These are phyloP conservation scores for Acrobasis consociella DNA, from an alignment of 2,888 invertebrate genomes.

Conservation along the genomic window DNA sequence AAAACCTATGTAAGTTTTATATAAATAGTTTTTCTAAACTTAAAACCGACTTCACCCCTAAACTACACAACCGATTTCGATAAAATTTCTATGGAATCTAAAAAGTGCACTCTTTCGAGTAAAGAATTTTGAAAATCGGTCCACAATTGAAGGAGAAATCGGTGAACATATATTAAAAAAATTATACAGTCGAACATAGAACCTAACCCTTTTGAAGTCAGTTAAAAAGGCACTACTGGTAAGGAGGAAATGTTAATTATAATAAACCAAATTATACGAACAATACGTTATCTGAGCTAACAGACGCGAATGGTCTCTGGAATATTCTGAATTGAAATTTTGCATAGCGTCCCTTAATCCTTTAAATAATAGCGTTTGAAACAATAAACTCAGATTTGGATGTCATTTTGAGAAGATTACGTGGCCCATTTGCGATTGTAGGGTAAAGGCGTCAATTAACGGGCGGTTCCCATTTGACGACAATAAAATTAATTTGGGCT, in stretches of 20 bases:
- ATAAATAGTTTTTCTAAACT: no score
- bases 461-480: not conserved
- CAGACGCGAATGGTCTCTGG: constrained; percentile 24
- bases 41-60: no score
- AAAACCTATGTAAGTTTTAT: no score
- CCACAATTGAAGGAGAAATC: no score
- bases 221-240: no score
- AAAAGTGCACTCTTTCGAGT: no score
- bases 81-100: no score
- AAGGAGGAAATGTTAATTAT: not conserved
- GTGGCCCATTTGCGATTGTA: constrained; percentile 31
- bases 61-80: no score
- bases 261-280: constrained; percentile 10
- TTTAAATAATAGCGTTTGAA: constrained; percentile 64
- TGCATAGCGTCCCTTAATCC: constrained; percentile 55
- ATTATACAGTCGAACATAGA: no score
- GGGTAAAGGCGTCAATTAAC: constrained; percentile 2
- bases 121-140: no score
- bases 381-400: constrained; percentile 69
- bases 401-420: constrained; percentile 59
- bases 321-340: constrained; percentile 63
- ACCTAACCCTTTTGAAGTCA: no score
- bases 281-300: constrained; percentile 24
- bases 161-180: no score
- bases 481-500: not conserved